These are phyloP conservation scores for Dicaeum eximium DNA, from an alignment of 2,113 vertebrate species.

Conservation along the genomic window DNA sequence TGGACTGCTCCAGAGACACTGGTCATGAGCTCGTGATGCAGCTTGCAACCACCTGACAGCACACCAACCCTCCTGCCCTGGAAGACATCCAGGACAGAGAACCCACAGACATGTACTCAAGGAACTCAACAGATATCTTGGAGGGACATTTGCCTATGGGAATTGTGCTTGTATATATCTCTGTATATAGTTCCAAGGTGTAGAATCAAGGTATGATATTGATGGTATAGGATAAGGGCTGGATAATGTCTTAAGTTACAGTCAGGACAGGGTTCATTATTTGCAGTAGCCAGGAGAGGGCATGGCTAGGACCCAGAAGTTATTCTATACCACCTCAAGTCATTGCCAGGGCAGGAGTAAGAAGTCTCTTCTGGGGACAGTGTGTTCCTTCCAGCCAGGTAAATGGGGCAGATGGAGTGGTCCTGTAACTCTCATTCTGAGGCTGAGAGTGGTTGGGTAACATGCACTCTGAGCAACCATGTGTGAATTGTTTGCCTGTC, in stretches of 20 bases:
- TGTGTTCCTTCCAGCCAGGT: background rate
- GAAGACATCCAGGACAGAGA: background rate
- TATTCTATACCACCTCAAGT: background rate
- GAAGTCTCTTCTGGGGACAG: background rate
- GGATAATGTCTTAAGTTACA: background rate
- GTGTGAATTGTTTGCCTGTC: background rate
- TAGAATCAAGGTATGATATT: background rate
- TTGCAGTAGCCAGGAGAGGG: background rate
- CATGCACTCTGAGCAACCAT: rapidly evolving
- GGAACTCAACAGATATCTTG: background rate
- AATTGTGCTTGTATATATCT: background rate
- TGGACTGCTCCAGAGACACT: background rate
- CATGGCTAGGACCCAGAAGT: background rate
- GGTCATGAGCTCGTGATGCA: rapidly evolving
- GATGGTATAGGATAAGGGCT: background rate
- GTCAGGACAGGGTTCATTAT: background rate
- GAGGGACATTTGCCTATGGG: background rate
- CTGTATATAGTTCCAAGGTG: background rate
- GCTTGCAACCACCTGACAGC: no score
- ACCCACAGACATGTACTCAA: background rate
- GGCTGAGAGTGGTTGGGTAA: background rate
- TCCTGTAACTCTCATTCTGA: background rate
- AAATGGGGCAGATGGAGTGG: background rate
- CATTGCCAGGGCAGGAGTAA: background rate
- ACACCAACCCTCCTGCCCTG: background rate